phyloP scores from a whole-genome alignment of 1,140 invertebrate species.

The Steinernema khuongi region DNA sequence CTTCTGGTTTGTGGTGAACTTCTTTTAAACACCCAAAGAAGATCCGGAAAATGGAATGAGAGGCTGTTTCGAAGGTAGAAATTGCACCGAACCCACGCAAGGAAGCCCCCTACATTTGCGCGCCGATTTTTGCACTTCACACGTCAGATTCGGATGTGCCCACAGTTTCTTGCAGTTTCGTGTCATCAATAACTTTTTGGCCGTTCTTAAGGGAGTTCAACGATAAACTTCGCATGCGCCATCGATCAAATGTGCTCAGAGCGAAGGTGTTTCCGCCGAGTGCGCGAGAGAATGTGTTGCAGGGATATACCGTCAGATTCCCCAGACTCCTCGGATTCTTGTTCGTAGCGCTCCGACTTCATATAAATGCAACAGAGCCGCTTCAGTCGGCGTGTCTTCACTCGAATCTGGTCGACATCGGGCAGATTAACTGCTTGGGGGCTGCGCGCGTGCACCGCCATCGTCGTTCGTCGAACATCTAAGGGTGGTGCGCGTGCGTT shows the following conservation, averaged over 20 bases:
- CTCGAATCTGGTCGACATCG: not conserved
- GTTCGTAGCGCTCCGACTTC: conserved; percentile 3
- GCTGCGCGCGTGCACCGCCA: not conserved
- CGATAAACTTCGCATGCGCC: not conserved
- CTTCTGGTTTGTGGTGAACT: no score
- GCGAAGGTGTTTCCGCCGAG: conserved; percentile 1
- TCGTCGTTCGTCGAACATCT: conserved; percentile 2
- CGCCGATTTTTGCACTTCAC: no score
- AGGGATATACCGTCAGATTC: conserved; percentile 12
- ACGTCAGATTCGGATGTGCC: no score
- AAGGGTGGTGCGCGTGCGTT: not conserved
- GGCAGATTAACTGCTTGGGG: not conserved
- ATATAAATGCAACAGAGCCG: conserved; percentile 1
- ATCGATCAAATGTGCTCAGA: conserved; percentile 12
- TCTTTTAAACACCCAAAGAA: no score
- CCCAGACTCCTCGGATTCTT: conserved; percentile 4
- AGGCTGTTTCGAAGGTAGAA: no score
- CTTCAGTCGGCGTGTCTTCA: conserved; percentile 4
- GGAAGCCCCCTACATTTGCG: no score
- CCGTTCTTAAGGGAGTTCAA: not conserved
- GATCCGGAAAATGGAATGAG: no score
- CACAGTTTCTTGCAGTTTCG: no score
- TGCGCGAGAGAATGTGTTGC: conserved; percentile 7
- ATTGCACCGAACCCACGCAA: no score
- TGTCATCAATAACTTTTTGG: not conserved